Conservation (phyloP, 1,140 invertebrate species). For the Trichogramma pretiosum region DNA sequence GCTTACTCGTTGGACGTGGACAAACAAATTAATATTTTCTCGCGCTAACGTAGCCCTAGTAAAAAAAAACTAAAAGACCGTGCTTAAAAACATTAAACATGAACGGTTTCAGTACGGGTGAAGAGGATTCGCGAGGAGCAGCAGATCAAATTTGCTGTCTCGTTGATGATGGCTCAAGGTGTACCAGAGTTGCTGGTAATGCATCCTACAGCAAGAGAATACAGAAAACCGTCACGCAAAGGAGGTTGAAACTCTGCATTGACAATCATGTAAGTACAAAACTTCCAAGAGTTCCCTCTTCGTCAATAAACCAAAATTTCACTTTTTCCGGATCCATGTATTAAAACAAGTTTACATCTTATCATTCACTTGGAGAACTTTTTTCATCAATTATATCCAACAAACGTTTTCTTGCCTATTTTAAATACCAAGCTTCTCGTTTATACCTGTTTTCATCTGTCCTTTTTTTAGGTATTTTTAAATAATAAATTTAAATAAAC, state of each 20-base stretch:
- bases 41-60: too few species aligned
- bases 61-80: neutral
- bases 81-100: conserved; percentile 29
- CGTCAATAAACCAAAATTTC: too few species aligned
- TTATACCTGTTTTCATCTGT: neutral
- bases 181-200: conserved; percentile 81
- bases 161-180: conserved; percentile 80
- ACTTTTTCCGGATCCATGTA: neutral
- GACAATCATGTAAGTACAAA: too few species aligned
- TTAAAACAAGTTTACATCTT: conserved; percentile 1
- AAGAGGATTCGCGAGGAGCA: conserved; percentile 74
- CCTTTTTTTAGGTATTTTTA: too few species aligned
- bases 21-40: too few species aligned
- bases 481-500: too few species aligned
- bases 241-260: conserved; percentile 79
- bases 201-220: conserved; percentile 94
- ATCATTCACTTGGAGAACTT: neutral
- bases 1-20: too few species aligned
- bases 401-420: neutral
- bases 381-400: neutral
- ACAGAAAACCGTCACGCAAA: conserved; percentile 89
- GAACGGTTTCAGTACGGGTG: conserved; percentile 84
- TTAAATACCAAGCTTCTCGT: too few species aligned
- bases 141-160: conserved; percentile 89
- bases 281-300: too few species aligned